These are phyloP conservation scores for Drosophila cracens DNA, from an alignment of 2,888 invertebrate genomes.

Conservation along the genomic window DNA sequence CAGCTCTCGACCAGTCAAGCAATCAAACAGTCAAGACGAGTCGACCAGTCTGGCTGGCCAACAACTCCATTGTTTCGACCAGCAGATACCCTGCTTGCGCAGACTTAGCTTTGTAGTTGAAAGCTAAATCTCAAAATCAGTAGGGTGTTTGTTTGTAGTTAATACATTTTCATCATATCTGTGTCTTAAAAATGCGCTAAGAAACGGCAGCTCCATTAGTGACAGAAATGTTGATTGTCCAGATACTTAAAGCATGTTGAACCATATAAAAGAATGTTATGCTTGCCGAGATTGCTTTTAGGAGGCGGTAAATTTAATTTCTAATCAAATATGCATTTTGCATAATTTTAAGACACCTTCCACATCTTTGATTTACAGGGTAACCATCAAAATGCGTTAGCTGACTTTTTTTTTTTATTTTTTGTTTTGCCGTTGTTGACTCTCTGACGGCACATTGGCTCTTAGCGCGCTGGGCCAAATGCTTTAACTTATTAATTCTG, in stretches of 20 bases:
- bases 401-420: background rate
- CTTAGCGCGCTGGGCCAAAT: slow-evolving; percentile 42
- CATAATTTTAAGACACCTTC: background rate
- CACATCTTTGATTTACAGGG: slow-evolving; percentile 14
- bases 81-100: slow-evolving; percentile 22
- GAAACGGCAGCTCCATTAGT: background rate
- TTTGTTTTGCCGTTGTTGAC: slow-evolving; percentile 40
- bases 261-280: background rate
- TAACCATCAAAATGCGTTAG: slow-evolving; percentile 50
- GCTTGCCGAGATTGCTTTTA: background rate
- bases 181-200: background rate
- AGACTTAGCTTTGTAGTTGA: background rate
- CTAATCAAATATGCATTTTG: background rate
- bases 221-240: background rate
- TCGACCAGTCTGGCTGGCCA: slow-evolving; percentile 32
- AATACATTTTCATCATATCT: background rate
- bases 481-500: slow-evolving; percentile 58
- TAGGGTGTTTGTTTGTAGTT: background rate
- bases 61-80: background rate
- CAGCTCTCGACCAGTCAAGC: slow-evolving; percentile 37
- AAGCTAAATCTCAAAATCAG: background rate
- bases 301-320: background rate
- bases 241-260: background rate
- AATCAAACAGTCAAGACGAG: slow-evolving; percentile 21
- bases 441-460: slow-evolving; percentile 39